A percentile compares a stretch with the other conserved stretches of the same genome.
These are phyloP conservation scores for Aulostomus chinensis DNA, from an alignment of 2,797 vertebrate genomes.

Conservation along the genomic window DNA sequence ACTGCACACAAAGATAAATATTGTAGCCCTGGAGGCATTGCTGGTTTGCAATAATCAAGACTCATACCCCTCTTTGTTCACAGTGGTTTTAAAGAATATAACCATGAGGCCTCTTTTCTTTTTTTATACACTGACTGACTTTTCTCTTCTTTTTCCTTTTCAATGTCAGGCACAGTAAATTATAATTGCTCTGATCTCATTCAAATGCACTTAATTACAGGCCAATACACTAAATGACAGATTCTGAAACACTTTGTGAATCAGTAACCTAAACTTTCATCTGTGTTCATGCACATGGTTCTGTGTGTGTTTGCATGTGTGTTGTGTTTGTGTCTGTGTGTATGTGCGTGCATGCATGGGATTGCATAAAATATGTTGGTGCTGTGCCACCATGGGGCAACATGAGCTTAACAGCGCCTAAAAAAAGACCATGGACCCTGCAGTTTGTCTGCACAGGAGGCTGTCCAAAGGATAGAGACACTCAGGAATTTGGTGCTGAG, in stretches of 20 bases:
- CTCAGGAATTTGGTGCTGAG: constrained; percentile 71
- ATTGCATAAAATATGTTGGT: constrained; percentile 43
- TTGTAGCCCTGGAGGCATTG: constrained; percentile 28
- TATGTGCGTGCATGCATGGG: too few species aligned
- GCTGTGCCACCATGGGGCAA: constrained; percentile 34
- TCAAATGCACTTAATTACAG: constrained; percentile 68
- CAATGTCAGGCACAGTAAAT: constrained; percentile 49
- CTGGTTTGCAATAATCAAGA: constrained; percentile 13
- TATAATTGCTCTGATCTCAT: constrained; percentile 59
- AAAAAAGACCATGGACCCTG: constrained; percentile 40
- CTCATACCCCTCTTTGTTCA: constrained; percentile 31
- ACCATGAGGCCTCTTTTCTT: constrained; percentile 56
- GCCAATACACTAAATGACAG: constrained; percentile 42
- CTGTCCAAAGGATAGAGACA: constrained; percentile 52
- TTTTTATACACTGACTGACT: constrained; percentile 38
- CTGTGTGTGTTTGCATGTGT: too few species aligned
- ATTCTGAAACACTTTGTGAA: constrained; percentile 60
- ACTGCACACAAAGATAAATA: constrained; percentile 30
- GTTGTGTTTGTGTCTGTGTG: too few species aligned
- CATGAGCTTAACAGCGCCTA: constrained; percentile 14
- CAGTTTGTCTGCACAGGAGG: constrained; percentile 63
- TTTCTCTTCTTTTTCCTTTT: constrained; percentile 39
- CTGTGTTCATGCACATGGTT: constrained; percentile 12
- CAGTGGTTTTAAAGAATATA: constrained; percentile 46
- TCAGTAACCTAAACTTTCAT: constrained; percentile 44